Evolutionary conservation across 2,888 invertebrate genomes (phyloP), one percentile per base, ranked within the genome.

Genomic region (Tetheella fluctuosa): DNA sequence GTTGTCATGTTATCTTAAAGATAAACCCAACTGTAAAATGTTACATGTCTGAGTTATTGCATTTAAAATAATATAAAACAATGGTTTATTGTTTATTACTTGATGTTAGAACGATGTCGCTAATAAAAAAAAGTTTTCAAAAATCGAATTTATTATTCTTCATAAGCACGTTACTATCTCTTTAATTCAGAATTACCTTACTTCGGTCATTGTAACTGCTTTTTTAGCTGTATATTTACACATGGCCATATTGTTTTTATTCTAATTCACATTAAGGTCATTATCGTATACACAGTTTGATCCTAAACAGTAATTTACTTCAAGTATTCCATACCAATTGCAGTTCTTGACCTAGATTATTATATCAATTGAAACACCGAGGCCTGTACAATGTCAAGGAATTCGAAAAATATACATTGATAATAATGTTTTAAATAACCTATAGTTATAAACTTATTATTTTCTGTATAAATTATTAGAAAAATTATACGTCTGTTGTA

Each of bases 291-390:
- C 17, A 48, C 64, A 53, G 52, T 34, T 57, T 56, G 55, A 60
- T 68, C 63, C 60, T 55, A 59, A 60, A 55, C 64, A 53, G 25
- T 64, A 57, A 58, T 57, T 61, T 55, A 20, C 23, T 42, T 65
- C 63, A 59, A 60, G 58, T 62, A 34, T 63, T 52, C 54, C 13
- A 34, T 59, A 54, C 60, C 62, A 28, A 59, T 62, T 65, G 57
- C 64, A 76, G 78, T 67, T 81, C 86, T 87, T 88, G 85, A 88
- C 86, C 88, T 65, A 81, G 76, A 76, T 84, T 66, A 67, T 71
- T 69, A 70, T 77, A 80, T 69, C 67, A 65, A 71, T 72, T 69
- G 68, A 61, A 63, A 30, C 28, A 59, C 61, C 64, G 68, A 63
- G 63, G 73, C 72, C 81, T 84, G 85, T 62, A 65, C 78, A 85